A percentile compares a stretch with the other conserved stretches of the same genome.
phyloP scores from a whole-genome alignment of 1,140 invertebrate genomes.

The Drosophila mojavensis region DNA sequence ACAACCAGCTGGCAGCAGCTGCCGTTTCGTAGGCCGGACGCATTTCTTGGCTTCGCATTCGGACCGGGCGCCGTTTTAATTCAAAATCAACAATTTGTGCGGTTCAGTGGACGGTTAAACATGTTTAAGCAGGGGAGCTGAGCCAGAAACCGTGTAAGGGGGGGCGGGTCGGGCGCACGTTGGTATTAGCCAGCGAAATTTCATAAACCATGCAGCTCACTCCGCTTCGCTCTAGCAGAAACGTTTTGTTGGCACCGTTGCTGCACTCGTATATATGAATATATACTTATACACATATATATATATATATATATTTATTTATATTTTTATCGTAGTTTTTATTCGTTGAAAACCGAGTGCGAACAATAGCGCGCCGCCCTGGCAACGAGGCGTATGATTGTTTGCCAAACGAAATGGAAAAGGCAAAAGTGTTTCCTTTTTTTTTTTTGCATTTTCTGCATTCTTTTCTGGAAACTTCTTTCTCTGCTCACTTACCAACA shows the following conservation, averaged over 20 bases:
- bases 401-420: constrained; percentile 69
- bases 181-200: constrained; percentile 40
- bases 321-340: constrained; percentile 14
- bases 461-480: background rate
- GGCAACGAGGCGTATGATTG: constrained; percentile 74
- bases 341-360: constrained; percentile 19
- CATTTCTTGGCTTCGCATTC: constrained; percentile 59
- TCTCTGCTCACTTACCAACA: constrained; percentile 89
- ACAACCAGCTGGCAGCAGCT: constrained; percentile 36
- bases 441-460: background rate
- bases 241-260: constrained; percentile 47
- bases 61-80: constrained; percentile 61
- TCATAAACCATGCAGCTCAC: constrained; percentile 39
- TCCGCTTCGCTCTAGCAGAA: constrained; percentile 38
- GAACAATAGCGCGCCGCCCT: constrained; percentile 52
- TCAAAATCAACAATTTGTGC: constrained; percentile 81
- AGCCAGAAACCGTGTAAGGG: background rate
- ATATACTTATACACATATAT: no score
- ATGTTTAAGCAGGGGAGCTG: constrained; percentile 64
- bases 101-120: constrained; percentile 81
- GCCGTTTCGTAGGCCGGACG: constrained; percentile 50
- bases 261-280: constrained; percentile 22
- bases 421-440: constrained; percentile 20
- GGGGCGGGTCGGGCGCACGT: constrained; percentile 3
- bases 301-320: background rate